Evolutionary conservation across 2,797 vertebrate genomes (phyloP).

Genomic region (Uromys caudimaculatus): DNA sequence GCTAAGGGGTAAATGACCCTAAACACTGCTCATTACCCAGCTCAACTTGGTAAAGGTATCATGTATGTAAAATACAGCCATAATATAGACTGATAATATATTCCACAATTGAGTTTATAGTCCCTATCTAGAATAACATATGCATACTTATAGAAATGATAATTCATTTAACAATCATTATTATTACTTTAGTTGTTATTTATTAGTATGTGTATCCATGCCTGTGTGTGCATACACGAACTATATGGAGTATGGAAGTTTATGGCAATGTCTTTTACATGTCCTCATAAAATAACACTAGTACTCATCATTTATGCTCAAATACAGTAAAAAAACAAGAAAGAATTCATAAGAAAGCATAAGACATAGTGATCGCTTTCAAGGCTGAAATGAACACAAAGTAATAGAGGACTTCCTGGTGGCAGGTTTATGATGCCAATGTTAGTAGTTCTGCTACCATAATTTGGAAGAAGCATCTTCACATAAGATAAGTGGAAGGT

Average conservation of each 20-base stretch:
- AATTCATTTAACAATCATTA: background rate
- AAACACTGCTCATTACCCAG: background rate
- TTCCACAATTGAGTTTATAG: background rate
- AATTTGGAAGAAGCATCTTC: background rate
- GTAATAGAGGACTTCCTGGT: background rate
- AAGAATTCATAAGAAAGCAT: too few species aligned
- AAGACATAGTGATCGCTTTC: background rate
- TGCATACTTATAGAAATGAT: background rate
- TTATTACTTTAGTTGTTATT: background rate
- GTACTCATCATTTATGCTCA: background rate
- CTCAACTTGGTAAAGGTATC: background rate
- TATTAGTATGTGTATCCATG: background rate
- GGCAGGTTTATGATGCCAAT: background rate
- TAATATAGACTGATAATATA: background rate
- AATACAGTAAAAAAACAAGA: background rate
- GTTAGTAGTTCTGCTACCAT: background rate
- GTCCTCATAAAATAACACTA: background rate
- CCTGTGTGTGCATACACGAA: background rate
- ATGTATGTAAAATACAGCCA: background rate
- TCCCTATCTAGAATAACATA: background rate
- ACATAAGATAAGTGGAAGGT: slow-evolving; percentile 19
- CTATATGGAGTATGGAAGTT: background rate
- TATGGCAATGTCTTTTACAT: background rate
- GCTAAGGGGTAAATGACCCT: background rate
- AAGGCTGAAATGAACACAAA: background rate